A percentile compares a stretch with the other conserved stretches of the same genome.
These are phyloP conservation scores for Vireo griseus DNA, from an alignment of 2,797 vertebrate species.

Conservation along the genomic window DNA sequence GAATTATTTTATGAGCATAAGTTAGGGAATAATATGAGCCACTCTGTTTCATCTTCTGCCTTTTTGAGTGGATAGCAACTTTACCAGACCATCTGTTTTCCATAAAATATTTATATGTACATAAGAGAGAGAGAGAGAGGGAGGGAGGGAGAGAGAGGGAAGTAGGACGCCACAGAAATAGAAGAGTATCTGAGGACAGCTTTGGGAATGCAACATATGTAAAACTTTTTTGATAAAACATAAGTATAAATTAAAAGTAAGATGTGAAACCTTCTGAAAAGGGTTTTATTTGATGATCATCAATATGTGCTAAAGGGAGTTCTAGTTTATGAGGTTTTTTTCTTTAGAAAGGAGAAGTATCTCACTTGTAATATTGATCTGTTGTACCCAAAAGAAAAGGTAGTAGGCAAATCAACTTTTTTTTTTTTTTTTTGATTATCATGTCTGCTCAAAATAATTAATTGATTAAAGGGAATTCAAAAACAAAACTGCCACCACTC, in stretches of 20 bases:
- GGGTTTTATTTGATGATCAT: neutral
- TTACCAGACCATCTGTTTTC: constrained; percentile 55
- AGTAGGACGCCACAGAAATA: neutral
- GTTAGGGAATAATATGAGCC: constrained; percentile 22
- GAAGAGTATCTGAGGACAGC: neutral
- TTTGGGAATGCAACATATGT: neutral
- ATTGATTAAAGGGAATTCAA: neutral
- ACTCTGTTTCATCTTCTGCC: constrained; percentile 49
- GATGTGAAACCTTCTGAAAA: neutral
- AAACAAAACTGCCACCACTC: neutral
- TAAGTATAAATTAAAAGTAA: neutral
- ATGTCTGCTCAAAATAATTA: neutral
- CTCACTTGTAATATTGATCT: neutral
- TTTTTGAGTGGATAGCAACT: constrained; percentile 31
- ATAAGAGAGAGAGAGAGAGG: neutral
- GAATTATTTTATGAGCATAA: constrained; percentile 33
- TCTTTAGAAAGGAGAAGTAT: neutral
- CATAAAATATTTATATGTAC: constrained; percentile 57
- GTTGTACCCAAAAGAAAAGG: neutral
- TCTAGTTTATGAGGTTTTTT: neutral
- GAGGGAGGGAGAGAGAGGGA: neutral
- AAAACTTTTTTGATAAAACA: neutral
- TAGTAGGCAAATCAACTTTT: neutral
- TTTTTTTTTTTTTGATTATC: neutral
- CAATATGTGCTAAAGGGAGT: neutral